Evolutionary conservation across 1,140 invertebrate species (phyloP), one percentile per base, ranked within the genome.

Genomic region (Wasmannia auropunctata): DNA sequence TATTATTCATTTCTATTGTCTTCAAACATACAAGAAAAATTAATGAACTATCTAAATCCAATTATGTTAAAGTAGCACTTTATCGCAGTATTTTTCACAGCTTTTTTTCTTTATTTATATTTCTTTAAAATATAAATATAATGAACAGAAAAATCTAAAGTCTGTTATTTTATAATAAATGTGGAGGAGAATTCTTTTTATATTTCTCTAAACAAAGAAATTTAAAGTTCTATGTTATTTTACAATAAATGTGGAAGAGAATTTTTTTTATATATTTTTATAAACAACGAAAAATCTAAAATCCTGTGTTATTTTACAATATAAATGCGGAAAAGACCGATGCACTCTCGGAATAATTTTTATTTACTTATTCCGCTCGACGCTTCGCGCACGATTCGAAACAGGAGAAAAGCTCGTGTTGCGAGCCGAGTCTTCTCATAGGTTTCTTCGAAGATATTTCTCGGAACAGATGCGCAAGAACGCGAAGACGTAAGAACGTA

Each of bases 391-490:
- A 22, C 22, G 6, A 1, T 56, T 28, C 2, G 5, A 51, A 37
- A 34, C 3, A 25, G 49, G n/a, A 80, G n/a, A 19, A 80, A 67
- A 51, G 19, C 28, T 46, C 19, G 28, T 22, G 19, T 46, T 14
- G 19, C 34, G 22, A 75, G 31, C 3, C 22, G 51, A 31, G 40
- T 63, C 56, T 63, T 31, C 37, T 77, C 19, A 40, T 37, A 22
- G 11, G 40, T 46, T 77, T 49, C 58, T 77, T 49, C 43, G 62
- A 11, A 37, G 14, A 80, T 34, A 54, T 37, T 79, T 79, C 62
- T 69, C 43, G 60, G 60, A 80, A 67, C n/a, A 28, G n/a, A 51
- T 7, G 46, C 60, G n/a, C 43, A 67, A 80, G 46, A 80, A 69
- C 31, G 22, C 62, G 22, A 80, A 80, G 43, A 80, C 22, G 31